These are phyloP conservation scores for Hippoglossus stenolepis DNA, from an alignment of 2,113 vertebrate genomes.

Conservation along the genomic window DNA sequence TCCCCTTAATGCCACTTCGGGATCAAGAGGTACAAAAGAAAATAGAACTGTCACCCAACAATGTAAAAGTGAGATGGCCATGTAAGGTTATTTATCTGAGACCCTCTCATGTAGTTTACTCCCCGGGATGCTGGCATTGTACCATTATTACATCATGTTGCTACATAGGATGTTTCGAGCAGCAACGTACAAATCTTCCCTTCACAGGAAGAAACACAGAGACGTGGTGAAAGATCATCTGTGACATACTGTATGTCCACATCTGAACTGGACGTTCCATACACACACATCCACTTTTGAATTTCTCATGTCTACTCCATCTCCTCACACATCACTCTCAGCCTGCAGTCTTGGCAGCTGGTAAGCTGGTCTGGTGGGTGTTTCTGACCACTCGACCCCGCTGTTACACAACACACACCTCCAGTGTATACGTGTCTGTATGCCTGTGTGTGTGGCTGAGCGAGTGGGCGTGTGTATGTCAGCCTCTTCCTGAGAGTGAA, in stretches of 20 bases:
- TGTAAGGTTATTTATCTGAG: background rate
- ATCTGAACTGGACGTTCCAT: slow-evolving; percentile 11
- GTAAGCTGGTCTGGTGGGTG: slow-evolving; percentile 71
- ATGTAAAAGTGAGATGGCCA: no score
- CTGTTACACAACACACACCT: slow-evolving; percentile 78
- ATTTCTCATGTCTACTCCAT: background rate
- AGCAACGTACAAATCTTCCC: background rate
- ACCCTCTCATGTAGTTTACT: background rate
- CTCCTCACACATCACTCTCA: slow-evolving; percentile 3
- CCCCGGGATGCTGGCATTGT: slow-evolving; percentile 1
- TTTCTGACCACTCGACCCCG: slow-evolving; percentile 68
- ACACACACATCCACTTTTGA: background rate
- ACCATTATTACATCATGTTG: slow-evolving; percentile 16
- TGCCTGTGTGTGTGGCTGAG: slow-evolving; percentile 40
- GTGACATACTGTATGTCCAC: background rate
- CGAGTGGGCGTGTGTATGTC: slow-evolving; percentile 50
- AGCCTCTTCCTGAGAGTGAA: slow-evolving; percentile 34
- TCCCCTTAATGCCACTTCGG: background rate
- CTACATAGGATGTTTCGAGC: slow-evolving; percentile 1
- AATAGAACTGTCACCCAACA: background rate
- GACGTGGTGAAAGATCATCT: slow-evolving; percentile 2
- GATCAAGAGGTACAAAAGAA: background rate
- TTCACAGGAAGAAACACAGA: background rate
- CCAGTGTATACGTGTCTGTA: slow-evolving; percentile 54
- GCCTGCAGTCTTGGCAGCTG: slow-evolving; percentile 59